Percentiles rank a stretch among this genome's conserved stretches.
These are phyloP conservation scores for Brachymystax lenok DNA, from an alignment of 2,797 vertebrate species.

Conservation along the genomic window DNA sequence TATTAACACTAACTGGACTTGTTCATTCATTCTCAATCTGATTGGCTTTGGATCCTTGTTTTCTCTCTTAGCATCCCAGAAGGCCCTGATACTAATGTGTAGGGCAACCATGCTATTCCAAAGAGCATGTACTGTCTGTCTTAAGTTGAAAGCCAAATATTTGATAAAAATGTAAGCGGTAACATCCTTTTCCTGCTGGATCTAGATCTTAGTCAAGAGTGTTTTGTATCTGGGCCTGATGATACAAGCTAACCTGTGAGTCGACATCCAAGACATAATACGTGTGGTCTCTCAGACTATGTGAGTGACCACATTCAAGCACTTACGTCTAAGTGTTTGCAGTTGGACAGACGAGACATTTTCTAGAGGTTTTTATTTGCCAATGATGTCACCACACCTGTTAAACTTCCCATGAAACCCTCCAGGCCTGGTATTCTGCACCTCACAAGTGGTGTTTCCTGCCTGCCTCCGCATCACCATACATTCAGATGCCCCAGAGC, in stretches of 20 bases:
- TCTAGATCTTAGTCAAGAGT: no score
- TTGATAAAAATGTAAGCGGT: no score
- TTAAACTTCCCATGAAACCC: not conserved
- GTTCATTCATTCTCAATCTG: not conserved
- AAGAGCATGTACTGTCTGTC: no score
- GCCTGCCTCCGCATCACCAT: conserved; percentile 27
- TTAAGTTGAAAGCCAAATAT: no score
- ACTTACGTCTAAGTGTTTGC: conserved; percentile 14
- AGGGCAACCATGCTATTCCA: no score
- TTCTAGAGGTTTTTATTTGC: conserved; percentile 24
- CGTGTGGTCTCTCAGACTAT: conserved; percentile 23
- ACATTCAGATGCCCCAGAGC: conserved; percentile 13
- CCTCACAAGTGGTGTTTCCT: not conserved
- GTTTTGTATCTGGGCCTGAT: not conserved
- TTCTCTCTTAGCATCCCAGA: not conserved
- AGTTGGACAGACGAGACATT: conserved; percentile 22
- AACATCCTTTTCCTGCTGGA: not conserved
- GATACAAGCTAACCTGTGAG: conserved; percentile 2
- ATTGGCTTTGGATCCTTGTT: not conserved
- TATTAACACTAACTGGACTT: not conserved
- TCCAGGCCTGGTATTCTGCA: conserved; percentile 6
- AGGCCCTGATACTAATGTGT: no score
- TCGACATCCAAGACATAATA: not conserved
- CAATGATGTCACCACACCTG: conserved; percentile 38
- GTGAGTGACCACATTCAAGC: conserved; percentile 32